Base-by-base conservation (phyloP, 2,888 invertebrate species). In the Lottia gigantea region DNA sequence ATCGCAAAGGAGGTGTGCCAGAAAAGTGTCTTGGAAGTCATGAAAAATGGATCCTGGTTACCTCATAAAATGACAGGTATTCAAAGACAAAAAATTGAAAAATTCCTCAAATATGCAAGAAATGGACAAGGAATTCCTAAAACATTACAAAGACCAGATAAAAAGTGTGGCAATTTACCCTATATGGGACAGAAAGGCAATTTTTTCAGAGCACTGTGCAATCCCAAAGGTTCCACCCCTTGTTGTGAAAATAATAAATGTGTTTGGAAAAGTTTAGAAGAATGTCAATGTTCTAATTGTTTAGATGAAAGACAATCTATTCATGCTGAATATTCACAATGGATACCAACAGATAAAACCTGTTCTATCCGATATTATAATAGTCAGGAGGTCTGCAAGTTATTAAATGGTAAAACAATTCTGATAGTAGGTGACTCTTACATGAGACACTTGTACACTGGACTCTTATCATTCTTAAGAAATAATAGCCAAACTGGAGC, bases 181-280 rank as follows among this genome's bases (percentile, higher is more conserved):
- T 55, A 23, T 23, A 6, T 55, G 23, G 23, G 55, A 2, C 55
- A 19, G 23, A 19, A 19, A 55, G 23, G 19, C 11, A 55, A 11
- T 14, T 55, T 19, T 19, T 55, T 55, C 23, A 19, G 55, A 12
- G 55, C 55, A 3, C 23, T 55, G 2, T 55, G 55, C 23, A 23
- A 55, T 23, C 55, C 55, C 15, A 23, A 55, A 23, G 55, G 55
- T 12, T 14, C 55, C 11, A 55, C 55, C 55, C 55, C 55, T 11
- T 55, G 55, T 55, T 55, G 55, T 14, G 19, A 23, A 23, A 55
- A 55, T 23, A 55, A 55, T 55, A 55, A 55, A 55, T 55, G 55
- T 19, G 23, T 55, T 19, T 8, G 15, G 23, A 55, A 55, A 55
- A 23, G 19, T 55, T 6, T 55, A 55, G 19, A 55, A 14, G 23